Base-by-base conservation (phyloP, 2,888 invertebrate species). In the Eurois occulta region DNA sequence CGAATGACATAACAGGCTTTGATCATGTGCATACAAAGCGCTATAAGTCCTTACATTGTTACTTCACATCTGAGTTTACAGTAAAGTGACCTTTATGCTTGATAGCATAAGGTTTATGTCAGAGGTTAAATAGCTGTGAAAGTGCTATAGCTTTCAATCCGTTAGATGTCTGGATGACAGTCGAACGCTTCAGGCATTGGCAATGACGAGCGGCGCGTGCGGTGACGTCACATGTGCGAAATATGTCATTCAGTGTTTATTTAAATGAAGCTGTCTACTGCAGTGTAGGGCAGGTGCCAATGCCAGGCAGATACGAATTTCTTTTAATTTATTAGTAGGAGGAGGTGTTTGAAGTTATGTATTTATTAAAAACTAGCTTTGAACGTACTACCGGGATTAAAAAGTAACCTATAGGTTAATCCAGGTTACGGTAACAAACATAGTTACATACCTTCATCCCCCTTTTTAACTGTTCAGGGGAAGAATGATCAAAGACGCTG, bases 121-220 rank as follows among this genome's bases (percentile, higher is more conserved):
- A 41, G 2, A 35, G 16, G 41, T 65, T 8, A 8, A 8, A 16
- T n/a, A n/a, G 1, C 41, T 65, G 8, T 8, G 18, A 48, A 68
- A 48, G 65, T 60, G 58, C 52, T 64, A 55, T 72, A 72, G 78
- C 65, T 65, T 72, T 70, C 73, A 77, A 73, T 68, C 81, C 75
- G 79, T 80, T 82, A 79, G 21, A 72, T 58, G 77, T 83, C 76
- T 80, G 83, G 64, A 64, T 86, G 84, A 80, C 78, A 82, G 75
- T 86, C 76, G 70, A 32, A 81, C 52, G 81, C 66, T 68, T 3
- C 18, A 80, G 38, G 87, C 76, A 87, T 87, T 24, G 70, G 38
- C 66, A 78, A 87, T 84, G 77, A 87, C 83, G 77, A 87, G 70
- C 21, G 62, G 72, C 77, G 72, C 83, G 84, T 84, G 80, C 79